Conservation (phyloP, 1,140 invertebrate species). For the Temnothorax longispinosus region DNA sequence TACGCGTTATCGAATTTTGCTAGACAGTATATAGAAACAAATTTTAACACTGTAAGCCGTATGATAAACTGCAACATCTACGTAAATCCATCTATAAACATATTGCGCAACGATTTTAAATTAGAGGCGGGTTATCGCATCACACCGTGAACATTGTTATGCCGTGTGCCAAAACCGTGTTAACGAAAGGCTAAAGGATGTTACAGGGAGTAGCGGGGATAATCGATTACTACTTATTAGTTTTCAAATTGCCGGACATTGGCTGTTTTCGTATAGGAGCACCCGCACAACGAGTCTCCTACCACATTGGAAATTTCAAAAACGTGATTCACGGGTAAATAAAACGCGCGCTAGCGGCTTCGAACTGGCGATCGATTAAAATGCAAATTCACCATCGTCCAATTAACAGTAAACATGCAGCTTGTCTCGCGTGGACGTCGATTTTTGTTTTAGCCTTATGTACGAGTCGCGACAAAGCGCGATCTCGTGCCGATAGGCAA, state of each 20-base stretch:
- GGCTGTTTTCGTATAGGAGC: not conserved
- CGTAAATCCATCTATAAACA: constrained; percentile 1
- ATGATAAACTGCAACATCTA: constrained; percentile 7
- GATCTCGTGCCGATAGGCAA: constrained; percentile 40
- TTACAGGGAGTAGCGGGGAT: not conserved
- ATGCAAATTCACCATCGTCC: constrained; percentile 59
- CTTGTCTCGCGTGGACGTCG: constrained; percentile 48
- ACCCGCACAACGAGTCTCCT: not conserved
- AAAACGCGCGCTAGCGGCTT: constrained; percentile 20
- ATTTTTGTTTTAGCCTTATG: constrained; percentile 28
- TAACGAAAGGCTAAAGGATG: not conserved
- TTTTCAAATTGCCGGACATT: constrained; percentile 6
- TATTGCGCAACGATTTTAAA: constrained; percentile 14
- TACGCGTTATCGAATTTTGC: not conserved
- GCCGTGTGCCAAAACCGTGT: not conserved
- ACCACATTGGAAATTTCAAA: constrained; percentile 34
- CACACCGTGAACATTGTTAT: not conserved
- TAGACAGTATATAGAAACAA: not conserved
- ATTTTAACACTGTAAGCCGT: constrained; percentile 7
- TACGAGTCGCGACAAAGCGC: constrained; percentile 39
- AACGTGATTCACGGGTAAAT: constrained; percentile 46
- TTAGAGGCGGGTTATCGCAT: not conserved
- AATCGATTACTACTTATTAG: not conserved
- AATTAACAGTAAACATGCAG: constrained; percentile 60
- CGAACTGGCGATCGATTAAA: constrained; percentile 44